Conservation (phyloP, 2,888 invertebrate species). For the Drosophila nigritarsus region DNA sequence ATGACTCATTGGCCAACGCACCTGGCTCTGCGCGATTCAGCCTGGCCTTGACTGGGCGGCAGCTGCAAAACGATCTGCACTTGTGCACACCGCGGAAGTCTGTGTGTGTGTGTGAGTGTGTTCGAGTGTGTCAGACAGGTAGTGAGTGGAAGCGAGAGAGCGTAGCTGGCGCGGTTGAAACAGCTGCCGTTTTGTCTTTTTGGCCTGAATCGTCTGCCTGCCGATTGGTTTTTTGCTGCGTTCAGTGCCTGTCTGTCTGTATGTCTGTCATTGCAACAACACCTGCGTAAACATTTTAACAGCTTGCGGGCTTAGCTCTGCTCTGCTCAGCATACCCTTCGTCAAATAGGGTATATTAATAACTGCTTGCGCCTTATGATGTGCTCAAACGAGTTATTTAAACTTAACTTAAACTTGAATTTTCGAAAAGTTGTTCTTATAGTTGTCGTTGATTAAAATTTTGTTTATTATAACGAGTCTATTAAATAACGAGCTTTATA, state of each 20-base stretch:
- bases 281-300: constrained; percentile 79
- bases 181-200: constrained; percentile 60
- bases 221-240: constrained; percentile 13
- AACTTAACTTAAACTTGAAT: not conserved
- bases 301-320: constrained; percentile 59
- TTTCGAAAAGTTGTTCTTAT: not conserved
- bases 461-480: not conserved
- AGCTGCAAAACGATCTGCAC: constrained; percentile 57
- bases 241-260: constrained; percentile 8
- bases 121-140: not conserved
- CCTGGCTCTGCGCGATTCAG: constrained; percentile 29
- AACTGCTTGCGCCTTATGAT: not conserved
- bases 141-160: constrained; percentile 18
- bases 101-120: not conserved
- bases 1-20: constrained; percentile 26
- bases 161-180: constrained; percentile 14
- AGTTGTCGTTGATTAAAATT: not conserved
- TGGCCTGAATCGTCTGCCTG: constrained; percentile 39
- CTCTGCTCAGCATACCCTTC: constrained; percentile 17
- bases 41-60: constrained; percentile 52
- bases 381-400: not conserved
- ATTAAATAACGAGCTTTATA: not conserved
- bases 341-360: not conserved
- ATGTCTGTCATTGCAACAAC: constrained; percentile 58
- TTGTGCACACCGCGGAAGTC: constrained; percentile 32